phyloP scores from a whole-genome alignment of 2,797 vertebrate genomes.

The Psittacula derbiana region DNA sequence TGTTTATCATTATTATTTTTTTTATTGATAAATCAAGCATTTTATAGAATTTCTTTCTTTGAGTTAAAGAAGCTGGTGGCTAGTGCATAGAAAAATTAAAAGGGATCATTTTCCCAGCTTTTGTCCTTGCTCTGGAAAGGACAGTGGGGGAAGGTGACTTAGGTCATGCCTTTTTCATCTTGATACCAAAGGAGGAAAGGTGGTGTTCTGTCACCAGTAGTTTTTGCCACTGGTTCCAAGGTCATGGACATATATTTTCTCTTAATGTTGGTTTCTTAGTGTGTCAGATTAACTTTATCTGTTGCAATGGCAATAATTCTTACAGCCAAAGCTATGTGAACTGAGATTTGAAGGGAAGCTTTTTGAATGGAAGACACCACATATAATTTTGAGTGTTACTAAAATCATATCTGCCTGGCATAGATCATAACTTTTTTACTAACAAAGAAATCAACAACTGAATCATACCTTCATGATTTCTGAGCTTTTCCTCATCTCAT shows the following conservation, averaged over 20 bases:
- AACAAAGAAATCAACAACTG: slow-evolving; percentile 30
- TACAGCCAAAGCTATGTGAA: neutral
- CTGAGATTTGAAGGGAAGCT: neutral
- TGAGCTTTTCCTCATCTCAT: neutral
- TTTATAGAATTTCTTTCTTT: slow-evolving; percentile 38
- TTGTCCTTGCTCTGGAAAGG: neutral
- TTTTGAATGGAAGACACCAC: neutral
- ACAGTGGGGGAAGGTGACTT: neutral
- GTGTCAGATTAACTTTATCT: neutral
- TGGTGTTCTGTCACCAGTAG: neutral
- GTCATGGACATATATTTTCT: neutral
- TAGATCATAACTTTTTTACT: slow-evolving; percentile 41
- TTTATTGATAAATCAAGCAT: slow-evolving; percentile 36
- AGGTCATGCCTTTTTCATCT: neutral
- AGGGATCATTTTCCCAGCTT: neutral
- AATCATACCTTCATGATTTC: neutral
- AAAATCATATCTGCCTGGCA: neutral
- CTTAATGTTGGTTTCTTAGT: neutral
- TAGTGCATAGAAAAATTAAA: neutral
- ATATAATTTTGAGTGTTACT: neutral
- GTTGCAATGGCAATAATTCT: neutral
- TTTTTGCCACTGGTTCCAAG: neutral
- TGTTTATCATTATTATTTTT: neutral
- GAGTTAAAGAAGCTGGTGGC: neutral
- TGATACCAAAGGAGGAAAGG: neutral